Evolutionary conservation across 1,140 invertebrate species (phyloP), one percentile per base, ranked within the genome.

Genomic region (Ceratina japonica): DNA sequence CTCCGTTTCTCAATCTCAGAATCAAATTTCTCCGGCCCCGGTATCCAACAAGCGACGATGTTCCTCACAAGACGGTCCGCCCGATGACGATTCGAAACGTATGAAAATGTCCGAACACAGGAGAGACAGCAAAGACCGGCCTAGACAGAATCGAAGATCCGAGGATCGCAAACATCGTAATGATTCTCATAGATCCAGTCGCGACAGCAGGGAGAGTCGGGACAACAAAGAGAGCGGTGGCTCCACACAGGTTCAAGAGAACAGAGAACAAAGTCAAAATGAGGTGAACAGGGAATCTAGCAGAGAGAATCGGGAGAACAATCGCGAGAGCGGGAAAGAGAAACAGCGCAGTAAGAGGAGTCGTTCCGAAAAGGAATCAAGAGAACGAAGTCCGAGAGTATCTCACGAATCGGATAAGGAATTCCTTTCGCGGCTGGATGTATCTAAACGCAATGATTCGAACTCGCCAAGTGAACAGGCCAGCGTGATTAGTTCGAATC

Each of bases 61-160:
- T 75, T 96, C 96, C 64, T 96, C 95, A 1, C 96, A 97, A 87
- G 96, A 97, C 54, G 95, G 95, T 61, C 93, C 93, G 54, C 75
- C 92, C 1, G 94, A 94, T 52, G 96, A 97, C 2, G 95, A 96
- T 24, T 90, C 91, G 0, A 97, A 97, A 86, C 95, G 95, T 75
- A 93, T 94, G 81, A 96, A 96, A 87, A 93, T 95, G 74, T 89
- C 93, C 0, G 94, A 95, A 7, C 92, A 94, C 81, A 92, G 96
- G 44, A 93, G 95, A 52, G 96, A 96, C 85, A 96, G 95, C 61
- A 97, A 96, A 91, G 96, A 97, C 75, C 93, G 93, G 80, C 88
- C 90, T 8, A 87, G 92, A 76, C 91, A 91, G 68, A 92, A 92
- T 54, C 81, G 92, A 4, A 89, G 88, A 44, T 93, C 91, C 0